Conservation (phyloP, 2,888 invertebrate species). For the Listrodromus nycthemerus region DNA sequence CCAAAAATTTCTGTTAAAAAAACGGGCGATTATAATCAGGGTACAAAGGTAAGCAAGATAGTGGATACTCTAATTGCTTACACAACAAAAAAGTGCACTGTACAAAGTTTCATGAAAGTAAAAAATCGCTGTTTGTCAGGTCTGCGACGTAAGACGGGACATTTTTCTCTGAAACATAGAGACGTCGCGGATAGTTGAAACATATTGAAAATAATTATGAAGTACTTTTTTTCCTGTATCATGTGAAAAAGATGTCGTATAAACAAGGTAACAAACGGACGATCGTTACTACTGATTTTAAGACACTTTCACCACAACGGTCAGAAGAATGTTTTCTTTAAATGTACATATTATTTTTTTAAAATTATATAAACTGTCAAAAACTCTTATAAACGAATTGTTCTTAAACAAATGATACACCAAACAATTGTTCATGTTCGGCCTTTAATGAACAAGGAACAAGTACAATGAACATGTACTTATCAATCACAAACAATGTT, state of each 20-base stretch:
- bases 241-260: background rate
- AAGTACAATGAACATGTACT: too few species aligned
- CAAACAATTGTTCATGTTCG: background rate
- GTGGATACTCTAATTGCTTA: background rate
- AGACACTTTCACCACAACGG: background rate
- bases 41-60: background rate
- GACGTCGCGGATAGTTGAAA: background rate
- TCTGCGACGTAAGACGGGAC: background rate
- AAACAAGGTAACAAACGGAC: constrained; percentile 1
- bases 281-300: constrained; percentile 8
- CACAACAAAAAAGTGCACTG: background rate
- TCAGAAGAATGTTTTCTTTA: background rate
- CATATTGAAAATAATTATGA: background rate
- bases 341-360: background rate
- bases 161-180: background rate
- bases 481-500: background rate
- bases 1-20: background rate
- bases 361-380: background rate
- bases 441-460: background rate
- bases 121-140: background rate
- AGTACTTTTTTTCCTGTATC: background rate
- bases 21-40: background rate
- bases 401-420: background rate
- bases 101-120: background rate
- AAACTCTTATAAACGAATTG: background rate